Conservation (phyloP, 2,113 vertebrate genomes). For the Gobiocypris rarus region DNA sequence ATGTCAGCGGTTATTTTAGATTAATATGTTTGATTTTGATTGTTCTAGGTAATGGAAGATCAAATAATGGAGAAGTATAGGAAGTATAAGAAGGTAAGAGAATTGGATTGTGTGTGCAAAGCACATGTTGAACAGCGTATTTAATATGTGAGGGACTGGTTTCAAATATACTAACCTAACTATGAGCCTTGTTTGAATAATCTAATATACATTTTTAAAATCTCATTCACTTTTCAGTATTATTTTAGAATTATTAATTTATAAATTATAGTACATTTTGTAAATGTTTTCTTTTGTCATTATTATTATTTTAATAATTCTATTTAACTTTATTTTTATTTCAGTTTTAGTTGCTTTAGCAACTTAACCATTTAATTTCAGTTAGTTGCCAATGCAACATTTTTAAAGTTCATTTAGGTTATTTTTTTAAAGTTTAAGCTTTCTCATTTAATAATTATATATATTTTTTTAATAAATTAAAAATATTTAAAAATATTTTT, state of each 20-base stretch:
- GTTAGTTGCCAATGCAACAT: not conserved
- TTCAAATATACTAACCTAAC: not conserved
- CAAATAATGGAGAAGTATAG: slow-evolving; percentile 83
- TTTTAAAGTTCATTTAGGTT: not conserved
- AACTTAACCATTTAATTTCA: not conserved
- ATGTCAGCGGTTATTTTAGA: slow-evolving; percentile 19
- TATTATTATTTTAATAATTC: not conserved
- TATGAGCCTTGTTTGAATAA: not conserved
- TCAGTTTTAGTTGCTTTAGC: not conserved
- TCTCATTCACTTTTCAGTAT: not conserved
- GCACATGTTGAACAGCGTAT: not conserved
- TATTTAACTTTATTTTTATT: not conserved
- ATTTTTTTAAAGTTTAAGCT: not conserved
- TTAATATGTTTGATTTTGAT: slow-evolving; percentile 22
- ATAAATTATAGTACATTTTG: not conserved
- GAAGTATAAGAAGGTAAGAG: slow-evolving; percentile 83
- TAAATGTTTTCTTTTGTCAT: too few relatives aligned
- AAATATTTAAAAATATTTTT: too few relatives aligned
- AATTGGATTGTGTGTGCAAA: not conserved
- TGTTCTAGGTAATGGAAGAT: slow-evolving; percentile 81
- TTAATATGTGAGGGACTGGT: too few relatives aligned
- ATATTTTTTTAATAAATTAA: not conserved
- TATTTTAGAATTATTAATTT: not conserved
- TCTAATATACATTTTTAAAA: not conserved
- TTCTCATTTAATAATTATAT: not conserved